Conservation (phyloP, 1,140 invertebrate genomes). For the Drosophila malerkotliana region DNA sequence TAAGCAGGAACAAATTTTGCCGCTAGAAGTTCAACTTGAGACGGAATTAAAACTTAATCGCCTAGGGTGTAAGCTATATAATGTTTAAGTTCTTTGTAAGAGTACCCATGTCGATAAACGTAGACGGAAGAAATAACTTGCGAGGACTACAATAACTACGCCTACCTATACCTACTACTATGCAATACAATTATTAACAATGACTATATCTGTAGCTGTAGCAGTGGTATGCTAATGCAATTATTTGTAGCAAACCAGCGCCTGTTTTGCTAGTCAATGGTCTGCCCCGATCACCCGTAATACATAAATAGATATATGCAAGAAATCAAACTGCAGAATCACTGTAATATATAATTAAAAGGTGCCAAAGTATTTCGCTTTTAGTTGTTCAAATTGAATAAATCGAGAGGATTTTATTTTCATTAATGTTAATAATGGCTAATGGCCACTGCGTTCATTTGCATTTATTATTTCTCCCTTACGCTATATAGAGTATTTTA, state of each 20-base stretch:
- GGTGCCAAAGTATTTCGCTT: conserved; percentile 81
- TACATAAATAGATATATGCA: conserved; percentile 9
- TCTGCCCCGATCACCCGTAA: conserved; percentile 30
- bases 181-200: conserved; percentile 50
- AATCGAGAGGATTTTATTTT: conserved; percentile 48
- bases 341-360: conserved; percentile 48
- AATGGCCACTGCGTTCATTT: conserved; percentile 26
- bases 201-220: conserved; percentile 60
- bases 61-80: conserved; percentile 54
- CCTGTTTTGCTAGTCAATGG: conserved; percentile 72
- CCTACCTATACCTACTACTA: conserved; percentile 38
- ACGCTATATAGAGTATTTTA: neutral
- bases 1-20: conserved; percentile 24
- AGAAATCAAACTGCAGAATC: conserved; percentile 23
- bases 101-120: conserved; percentile 66
- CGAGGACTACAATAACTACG: conserved; percentile 69
- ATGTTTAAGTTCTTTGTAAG: conserved; percentile 63
- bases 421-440: conserved; percentile 45
- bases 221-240: conserved; percentile 60
- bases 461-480: conserved; percentile 1
- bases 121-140: conserved; percentile 49
- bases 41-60: conserved; percentile 47
- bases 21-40: conserved; percentile 55
- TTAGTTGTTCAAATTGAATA: conserved; percentile 73
- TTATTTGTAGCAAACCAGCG: conserved; percentile 62